These are phyloP conservation scores for Agriotes lineatus DNA, from an alignment of 2,888 invertebrate genomes.

Conservation along the genomic window DNA sequence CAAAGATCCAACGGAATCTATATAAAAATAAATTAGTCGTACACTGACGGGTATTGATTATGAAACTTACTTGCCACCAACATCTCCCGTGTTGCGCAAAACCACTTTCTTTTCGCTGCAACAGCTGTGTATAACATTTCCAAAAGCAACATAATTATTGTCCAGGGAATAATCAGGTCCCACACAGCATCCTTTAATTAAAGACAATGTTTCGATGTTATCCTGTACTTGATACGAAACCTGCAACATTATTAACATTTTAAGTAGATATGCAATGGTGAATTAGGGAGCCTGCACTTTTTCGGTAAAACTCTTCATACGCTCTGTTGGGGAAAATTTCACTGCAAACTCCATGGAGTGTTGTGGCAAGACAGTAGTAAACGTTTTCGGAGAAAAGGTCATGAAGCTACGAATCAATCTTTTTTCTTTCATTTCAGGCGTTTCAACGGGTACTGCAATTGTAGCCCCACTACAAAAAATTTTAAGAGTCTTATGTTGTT, in stretches of 20 bases:
- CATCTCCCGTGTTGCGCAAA: conserved; percentile 70
- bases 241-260: conserved; percentile 57
- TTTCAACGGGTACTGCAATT: conserved; percentile 37
- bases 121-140: conserved; percentile 68
- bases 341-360: conserved; percentile 60
- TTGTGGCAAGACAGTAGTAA: conserved; percentile 57
- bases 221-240: conserved; percentile 68
- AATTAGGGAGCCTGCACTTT: no score
- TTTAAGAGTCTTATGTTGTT: no score
- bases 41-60: no score
- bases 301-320: conserved; percentile 59
- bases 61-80: conserved; percentile 67
- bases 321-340: conserved; percentile 60
- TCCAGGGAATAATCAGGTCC: conserved; percentile 68
- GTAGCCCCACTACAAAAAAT: conserved; percentile 8
- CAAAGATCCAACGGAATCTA: conserved; percentile 69
- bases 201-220: conserved; percentile 67
- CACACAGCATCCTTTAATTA: conserved; percentile 68
- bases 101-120: conserved; percentile 64
- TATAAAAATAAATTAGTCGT: no score
- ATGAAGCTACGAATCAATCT: conserved; percentile 51
- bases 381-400: conserved; percentile 57
- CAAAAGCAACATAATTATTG: conserved; percentile 68
- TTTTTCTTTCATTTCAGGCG: conserved; percentile 41
- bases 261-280: no score